Evolutionary conservation across 1,140 invertebrate species (phyloP).

Genomic region (Popillia japonica): DNA sequence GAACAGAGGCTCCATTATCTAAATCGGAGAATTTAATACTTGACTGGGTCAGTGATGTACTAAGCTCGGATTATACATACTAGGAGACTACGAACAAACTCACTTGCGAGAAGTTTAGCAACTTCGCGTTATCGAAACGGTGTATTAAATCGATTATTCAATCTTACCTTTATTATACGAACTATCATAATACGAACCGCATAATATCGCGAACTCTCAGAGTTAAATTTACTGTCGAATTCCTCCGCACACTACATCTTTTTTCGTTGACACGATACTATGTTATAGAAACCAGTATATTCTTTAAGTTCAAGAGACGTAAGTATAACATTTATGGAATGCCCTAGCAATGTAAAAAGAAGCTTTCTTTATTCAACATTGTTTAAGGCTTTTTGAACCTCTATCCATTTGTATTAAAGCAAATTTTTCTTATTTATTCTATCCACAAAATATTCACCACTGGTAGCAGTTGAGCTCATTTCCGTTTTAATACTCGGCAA

Average conservation of each 20-base stretch:
- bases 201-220: background rate
- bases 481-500: background rate
- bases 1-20: background rate
- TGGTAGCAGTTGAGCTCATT: background rate
- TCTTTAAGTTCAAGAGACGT: too few relatives aligned
- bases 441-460: background rate
- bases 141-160: conserved; percentile 21
- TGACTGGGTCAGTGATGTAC: conserved; percentile 3
- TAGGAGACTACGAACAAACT: background rate
- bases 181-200: background rate
- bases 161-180: conserved; percentile 4
- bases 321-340: too few relatives aligned
- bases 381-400: background rate
- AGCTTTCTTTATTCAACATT: too few relatives aligned
- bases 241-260: background rate
- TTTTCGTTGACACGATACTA: background rate
- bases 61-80: conserved; percentile 9
- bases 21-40: conserved; percentile 2
- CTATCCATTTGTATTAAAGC: background rate
- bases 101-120: conserved; percentile 2
- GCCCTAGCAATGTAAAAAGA: too few relatives aligned
- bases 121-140: background rate
- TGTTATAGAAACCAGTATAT: too few relatives aligned
- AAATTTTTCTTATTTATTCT: background rate
- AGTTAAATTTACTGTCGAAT: background rate